These are phyloP conservation scores for Coluber constrictor DNA, from an alignment of 2,797 vertebrate species.

Conservation along the genomic window DNA sequence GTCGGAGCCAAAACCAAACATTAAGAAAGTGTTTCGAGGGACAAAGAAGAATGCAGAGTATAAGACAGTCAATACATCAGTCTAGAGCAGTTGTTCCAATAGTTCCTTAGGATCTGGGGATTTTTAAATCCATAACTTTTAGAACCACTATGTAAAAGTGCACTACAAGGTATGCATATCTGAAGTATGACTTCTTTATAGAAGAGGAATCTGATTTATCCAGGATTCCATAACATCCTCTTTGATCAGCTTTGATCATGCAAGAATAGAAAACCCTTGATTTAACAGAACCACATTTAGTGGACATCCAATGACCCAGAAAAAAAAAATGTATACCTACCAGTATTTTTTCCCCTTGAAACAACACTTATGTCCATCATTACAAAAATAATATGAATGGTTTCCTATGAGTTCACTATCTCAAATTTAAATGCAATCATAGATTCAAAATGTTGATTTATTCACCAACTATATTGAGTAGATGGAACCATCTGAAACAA, in stretches of 20 bases:
- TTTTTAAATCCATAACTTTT: neutral
- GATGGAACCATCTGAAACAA: neutral
- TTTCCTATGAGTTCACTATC: neutral
- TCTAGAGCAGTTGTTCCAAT: neutral
- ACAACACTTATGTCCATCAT: neutral
- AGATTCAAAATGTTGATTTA: neutral
- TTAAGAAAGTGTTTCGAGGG: neutral
- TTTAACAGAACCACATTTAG: neutral
- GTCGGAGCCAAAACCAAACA: neutral
- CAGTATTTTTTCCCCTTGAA: neutral
- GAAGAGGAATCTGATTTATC: neutral
- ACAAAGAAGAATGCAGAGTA: neutral
- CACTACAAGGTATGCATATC: neutral
- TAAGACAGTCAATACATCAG: neutral
- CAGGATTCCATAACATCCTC: neutral
- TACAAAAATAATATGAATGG: neutral
- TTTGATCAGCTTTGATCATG: neutral
- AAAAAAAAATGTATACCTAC: neutral
- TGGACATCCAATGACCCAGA: neutral
- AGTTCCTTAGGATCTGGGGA: neutral
- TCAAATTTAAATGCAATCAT: neutral
- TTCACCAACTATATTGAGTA: neutral
- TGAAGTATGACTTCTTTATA: neutral
- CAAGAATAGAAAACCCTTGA: neutral
- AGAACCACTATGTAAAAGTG: neutral